Base-by-base conservation (phyloP, 37 sponge, comb jelly and placozoan species). In the Geodia barretti region DNA sequence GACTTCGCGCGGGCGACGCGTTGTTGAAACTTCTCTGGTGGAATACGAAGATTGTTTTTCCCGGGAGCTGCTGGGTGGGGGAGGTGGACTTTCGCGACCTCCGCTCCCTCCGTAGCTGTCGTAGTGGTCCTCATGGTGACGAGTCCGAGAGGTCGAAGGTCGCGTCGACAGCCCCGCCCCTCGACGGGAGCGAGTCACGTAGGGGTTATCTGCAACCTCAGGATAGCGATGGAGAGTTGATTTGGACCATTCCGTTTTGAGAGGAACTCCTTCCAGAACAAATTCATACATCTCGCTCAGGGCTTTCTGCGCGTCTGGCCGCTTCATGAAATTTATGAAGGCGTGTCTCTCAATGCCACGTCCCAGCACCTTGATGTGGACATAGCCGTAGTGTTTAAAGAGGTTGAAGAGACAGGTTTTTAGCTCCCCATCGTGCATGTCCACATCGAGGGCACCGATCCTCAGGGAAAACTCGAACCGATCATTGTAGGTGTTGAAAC, bases 331-430 rank as follows among this genome's bases (percentile, higher is more conserved):
- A 59, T 94, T 90, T 41, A 94, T 79, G 77, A 87, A 90, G 32
- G 86, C 95, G 65, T 88, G 88, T 47, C 95, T 63, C n/a, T 88
- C 89, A 62, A 72, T 84, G 8, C 86, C 87, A 35, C 47, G 80
- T 4, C 95, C 95, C 11, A 88, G 68, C 39, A 94, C 89, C 62
- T 91, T 85, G 19, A 94, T 80, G 61, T 79, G 79, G 28, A 91
- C 74, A 29, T 74, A 86, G 4, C 95, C 95, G 77, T 72, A 94
- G 29, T 65, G 79, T n/a, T 88, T 87, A 69, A 91, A 94, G 11
- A 87, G 79, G 3, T 84, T 71, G 24, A 88, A 88, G 0, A 94
- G 72, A 3, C 63, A 73, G 21, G 60, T 70, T 31, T 85, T 76
- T 19, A 88, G 68, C 32, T 88, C 86, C 26, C 54, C 62, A 34